Base-by-base conservation (phyloP, 1,140 invertebrate genomes). In the Brachionus sp. region DNA sequence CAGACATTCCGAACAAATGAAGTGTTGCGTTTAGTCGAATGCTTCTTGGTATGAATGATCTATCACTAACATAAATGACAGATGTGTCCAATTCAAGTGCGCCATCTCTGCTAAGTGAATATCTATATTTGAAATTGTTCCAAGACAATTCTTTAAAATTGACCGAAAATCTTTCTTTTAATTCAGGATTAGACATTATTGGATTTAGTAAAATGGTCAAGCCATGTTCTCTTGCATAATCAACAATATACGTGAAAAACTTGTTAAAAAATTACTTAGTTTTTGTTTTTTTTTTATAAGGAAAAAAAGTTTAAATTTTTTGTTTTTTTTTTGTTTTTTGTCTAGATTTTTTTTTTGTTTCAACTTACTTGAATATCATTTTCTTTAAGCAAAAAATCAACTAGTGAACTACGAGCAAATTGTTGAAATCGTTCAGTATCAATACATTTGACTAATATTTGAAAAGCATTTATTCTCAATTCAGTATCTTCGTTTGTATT, bases 81-180 rank as follows among this genome's bases (percentile, higher is more conserved):
- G 77, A 80, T 64, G 77, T 66, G 29, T 80, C 77, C 35, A 66
- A 62, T 66, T 80, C 77, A 9, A 80, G 9, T 23, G 77, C 77
- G 29, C 50, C 53, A 42, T 80, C 77, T 80, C 62, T 80, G 16
- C 12, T 39, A 19, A 80, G 57, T 7, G 50, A 57, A 37, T 80
- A 80, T 80, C 77, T 80, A 25, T 80, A 80, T 62, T 66, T 80
- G 12, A 62, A 80, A 39, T 66, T 57, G 39, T 80, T 80, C 77
- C 77, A 80, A n/a, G 77, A 80, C 19, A 80, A 42, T 44, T 80
- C 77, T 80, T 80, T 80, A 29, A 80, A 80, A 42, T 80, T 80
- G 33, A 80, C 50, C 9, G 46, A 62, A 19, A 80, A 80, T 44
- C 19, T 80, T 62, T 80, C 46, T 44, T 80, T 57, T 13, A 80